Conservation (phyloP, 1,140 invertebrate species). For the Proales similis region DNA sequence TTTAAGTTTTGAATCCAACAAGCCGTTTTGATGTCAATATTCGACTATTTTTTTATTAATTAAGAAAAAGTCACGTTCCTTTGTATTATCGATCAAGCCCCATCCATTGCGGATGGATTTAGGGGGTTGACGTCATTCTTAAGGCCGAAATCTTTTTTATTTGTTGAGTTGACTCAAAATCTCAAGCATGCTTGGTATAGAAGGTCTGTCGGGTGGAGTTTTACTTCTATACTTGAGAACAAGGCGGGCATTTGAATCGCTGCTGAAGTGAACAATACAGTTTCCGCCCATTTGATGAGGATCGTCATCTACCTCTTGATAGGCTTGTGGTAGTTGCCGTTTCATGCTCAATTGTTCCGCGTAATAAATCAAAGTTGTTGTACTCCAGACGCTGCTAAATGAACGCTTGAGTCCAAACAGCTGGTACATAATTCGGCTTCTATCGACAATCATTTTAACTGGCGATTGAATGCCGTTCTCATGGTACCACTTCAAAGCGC, state of each 20-base stretch:
- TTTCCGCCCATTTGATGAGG: slow-evolving; percentile 37
- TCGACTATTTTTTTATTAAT: too few species aligned
- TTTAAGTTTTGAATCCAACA: too few species aligned
- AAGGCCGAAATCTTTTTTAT: too few species aligned
- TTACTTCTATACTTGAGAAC: slow-evolving; percentile 28
- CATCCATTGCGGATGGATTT: too few species aligned
- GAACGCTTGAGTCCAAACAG: slow-evolving; percentile 16
- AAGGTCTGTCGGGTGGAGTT: slow-evolving; percentile 21
- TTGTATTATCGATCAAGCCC: too few species aligned
- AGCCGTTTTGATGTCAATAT: too few species aligned
- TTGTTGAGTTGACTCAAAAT: too few species aligned
- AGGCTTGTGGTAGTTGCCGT: slow-evolving; percentile 2
- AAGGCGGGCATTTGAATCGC: slow-evolving; percentile 1
- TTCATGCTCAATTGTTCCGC: slow-evolving; percentile 6
- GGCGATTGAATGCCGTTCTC: not conserved
- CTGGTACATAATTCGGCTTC: slow-evolving; percentile 6
- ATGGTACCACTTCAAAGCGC: slow-evolving; percentile 14
- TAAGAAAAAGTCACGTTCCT: too few species aligned
- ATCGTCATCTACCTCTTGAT: slow-evolving; percentile 31
- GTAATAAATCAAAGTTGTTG: slow-evolving; percentile 23
- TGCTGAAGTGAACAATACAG: slow-evolving; percentile 5
- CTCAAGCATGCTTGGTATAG: too few species aligned
- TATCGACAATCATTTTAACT: slow-evolving; percentile 13
- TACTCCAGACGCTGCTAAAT: slow-evolving; percentile 22
- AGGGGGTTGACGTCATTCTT: too few species aligned